These are phyloP conservation scores for Melangyna quadrimaculata DNA, from an alignment of 2,888 invertebrate genomes.

Conservation along the genomic window DNA sequence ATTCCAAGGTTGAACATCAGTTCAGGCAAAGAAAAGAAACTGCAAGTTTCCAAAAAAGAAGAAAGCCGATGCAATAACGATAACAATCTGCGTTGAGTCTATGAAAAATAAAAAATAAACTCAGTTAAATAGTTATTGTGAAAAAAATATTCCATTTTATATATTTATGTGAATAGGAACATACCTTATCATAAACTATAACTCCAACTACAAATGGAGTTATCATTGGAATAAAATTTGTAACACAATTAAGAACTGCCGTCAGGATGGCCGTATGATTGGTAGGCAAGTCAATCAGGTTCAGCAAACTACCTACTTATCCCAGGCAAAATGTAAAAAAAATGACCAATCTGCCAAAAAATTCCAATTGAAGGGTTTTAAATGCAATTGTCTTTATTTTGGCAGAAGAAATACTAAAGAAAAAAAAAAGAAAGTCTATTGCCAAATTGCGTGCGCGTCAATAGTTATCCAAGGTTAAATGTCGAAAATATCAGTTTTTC, in stretches of 20 bases:
- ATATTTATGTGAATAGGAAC: no score
- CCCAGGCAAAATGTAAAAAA: no score
- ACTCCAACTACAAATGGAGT: constrained; percentile 83
- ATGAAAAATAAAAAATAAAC: constrained; percentile 73
- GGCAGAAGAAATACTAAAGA: no score
- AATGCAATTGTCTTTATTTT: no score
- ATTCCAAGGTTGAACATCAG: constrained; percentile 86
- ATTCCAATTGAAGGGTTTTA: no score
- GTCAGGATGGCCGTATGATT: constrained; percentile 85
- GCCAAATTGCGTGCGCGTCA: no score
- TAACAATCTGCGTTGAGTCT: constrained; percentile 85
- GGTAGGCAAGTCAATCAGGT: constrained; percentile 84
- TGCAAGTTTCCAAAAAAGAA: constrained; percentile 85
- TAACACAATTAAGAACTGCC: constrained; percentile 84
- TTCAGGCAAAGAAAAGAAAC: constrained; percentile 85
- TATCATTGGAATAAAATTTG: constrained; percentile 83
- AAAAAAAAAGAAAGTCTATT: no score
- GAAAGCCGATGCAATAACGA: constrained; percentile 85
- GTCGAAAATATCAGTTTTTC: no score
- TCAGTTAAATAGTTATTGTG: not conserved
- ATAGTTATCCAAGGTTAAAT: no score
- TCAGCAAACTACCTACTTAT: constrained; percentile 81
- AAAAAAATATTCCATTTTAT: not conserved
- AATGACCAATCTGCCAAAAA: no score
- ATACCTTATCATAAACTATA: constrained; percentile 79